Evolutionary conservation across 2,113 vertebrate genomes (phyloP).

Genomic region (Pangasianodon gigas): DNA sequence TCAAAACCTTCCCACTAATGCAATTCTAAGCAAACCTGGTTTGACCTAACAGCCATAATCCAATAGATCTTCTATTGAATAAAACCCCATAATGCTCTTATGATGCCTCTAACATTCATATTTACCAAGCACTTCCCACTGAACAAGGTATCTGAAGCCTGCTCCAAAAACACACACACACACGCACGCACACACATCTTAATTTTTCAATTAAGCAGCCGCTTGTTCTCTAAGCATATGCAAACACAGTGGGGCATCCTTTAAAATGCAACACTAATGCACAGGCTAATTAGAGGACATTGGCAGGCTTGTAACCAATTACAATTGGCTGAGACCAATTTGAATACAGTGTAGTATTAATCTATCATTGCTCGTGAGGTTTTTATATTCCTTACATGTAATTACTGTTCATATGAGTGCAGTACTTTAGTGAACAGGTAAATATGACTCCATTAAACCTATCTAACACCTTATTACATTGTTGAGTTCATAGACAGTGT

Average conservation of each 20-base stretch:
- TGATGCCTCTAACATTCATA: constrained; percentile 58
- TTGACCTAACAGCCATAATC: constrained; percentile 47
- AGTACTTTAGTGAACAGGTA: background rate
- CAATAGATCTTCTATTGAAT: constrained; percentile 44
- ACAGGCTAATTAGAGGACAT: constrained; percentile 78
- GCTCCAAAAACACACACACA: constrained; percentile 63
- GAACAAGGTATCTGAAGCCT: constrained; percentile 61
- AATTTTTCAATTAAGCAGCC: constrained; percentile 81
- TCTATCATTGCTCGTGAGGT: constrained; percentile 53
- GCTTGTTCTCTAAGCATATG: constrained; percentile 78
- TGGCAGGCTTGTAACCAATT: constrained; percentile 72
- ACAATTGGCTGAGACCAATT: constrained; percentile 66
- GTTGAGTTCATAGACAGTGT: background rate
- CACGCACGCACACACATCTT: constrained; percentile 74
- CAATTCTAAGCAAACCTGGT: constrained; percentile 28
- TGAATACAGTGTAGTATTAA: constrained; percentile 66
- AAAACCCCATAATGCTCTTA: constrained; percentile 46
- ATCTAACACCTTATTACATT: background rate
- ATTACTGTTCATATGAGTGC: background rate
- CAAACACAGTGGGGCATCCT: constrained; percentile 75
- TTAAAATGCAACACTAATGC: constrained; percentile 77
- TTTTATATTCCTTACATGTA: constrained; percentile 17
- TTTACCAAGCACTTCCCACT: constrained; percentile 58
- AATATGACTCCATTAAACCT: background rate
- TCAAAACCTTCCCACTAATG: constrained; percentile 40